phyloP scores from a whole-genome alignment of 1,140 invertebrate genomes.

The Leptopilina boulardi region DNA sequence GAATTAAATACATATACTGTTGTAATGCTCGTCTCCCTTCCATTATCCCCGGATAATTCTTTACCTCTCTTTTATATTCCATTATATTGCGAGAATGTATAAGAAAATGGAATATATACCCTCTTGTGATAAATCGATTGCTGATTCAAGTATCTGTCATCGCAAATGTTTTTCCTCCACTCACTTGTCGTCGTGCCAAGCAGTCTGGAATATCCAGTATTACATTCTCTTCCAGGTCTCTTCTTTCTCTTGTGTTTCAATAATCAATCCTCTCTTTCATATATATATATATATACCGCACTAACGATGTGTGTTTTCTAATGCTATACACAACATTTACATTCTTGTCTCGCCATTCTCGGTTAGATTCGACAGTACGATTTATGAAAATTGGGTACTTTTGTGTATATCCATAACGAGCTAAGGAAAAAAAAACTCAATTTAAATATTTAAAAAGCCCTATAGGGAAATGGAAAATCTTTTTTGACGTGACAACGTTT shows the following conservation, averaged over 20 bases:
- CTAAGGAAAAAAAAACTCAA: background rate
- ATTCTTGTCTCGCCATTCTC: conserved; percentile 29
- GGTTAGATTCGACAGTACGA: conserved; percentile 31
- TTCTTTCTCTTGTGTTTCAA: conserved; percentile 20
- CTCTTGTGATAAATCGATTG: conserved; percentile 20
- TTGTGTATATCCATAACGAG: background rate
- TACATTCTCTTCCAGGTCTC: conserved; percentile 32
- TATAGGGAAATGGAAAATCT: too few species aligned
- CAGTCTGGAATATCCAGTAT: conserved; percentile 32
- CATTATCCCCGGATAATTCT: background rate
- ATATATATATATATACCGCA: background rate
- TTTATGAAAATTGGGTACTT: conserved; percentile 33
- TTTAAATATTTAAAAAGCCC: background rate
- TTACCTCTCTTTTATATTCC: conserved; percentile 15
- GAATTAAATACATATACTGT: background rate
- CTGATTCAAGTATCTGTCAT: conserved; percentile 33
- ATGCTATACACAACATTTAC: conserved; percentile 4
- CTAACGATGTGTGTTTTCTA: conserved; percentile 33
- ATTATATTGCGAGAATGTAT: conserved; percentile 21
- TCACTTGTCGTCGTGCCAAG: conserved; percentile 32
- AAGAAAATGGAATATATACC: conserved; percentile 1
- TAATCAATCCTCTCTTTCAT: conserved; percentile 24
- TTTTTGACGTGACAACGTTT: too few species aligned
- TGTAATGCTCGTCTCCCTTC: background rate
- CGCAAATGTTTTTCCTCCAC: conserved; percentile 14